Evolutionary conservation across 2,113 vertebrate genomes (phyloP).

Genomic region (Dendropsophus ebraccatus): DNA sequence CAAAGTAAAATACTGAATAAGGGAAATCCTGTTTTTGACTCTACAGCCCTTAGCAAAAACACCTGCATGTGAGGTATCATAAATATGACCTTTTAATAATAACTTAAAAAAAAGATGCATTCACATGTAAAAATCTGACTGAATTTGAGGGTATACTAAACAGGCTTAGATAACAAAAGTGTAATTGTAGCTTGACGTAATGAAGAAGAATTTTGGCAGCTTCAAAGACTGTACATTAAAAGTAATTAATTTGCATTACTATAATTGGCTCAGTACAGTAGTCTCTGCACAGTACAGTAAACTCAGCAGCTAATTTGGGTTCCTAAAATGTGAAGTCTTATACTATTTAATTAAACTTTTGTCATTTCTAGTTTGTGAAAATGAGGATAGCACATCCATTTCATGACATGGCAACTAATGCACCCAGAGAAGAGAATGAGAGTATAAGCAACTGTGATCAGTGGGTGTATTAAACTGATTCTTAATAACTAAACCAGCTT

Average conservation of each 20-base stretch:
- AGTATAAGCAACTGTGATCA: slow-evolving; percentile 79
- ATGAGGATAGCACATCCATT: slow-evolving; percentile 84
- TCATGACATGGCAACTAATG: slow-evolving; percentile 80
- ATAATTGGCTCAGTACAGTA: slow-evolving; percentile 68
- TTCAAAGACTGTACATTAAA: slow-evolving; percentile 66
- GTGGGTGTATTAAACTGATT: slow-evolving; percentile 83
- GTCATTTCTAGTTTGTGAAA: slow-evolving; percentile 82
- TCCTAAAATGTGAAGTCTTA: slow-evolving; percentile 82
- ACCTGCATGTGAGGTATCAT: background rate
- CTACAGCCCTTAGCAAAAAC: background rate
- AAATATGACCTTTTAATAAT: background rate
- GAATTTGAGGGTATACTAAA: slow-evolving; percentile 65
- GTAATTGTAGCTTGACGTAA: slow-evolving; percentile 33
- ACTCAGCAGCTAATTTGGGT: slow-evolving; percentile 81
- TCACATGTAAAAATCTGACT: background rate
- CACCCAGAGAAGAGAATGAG: slow-evolving; percentile 77
- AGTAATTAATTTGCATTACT: slow-evolving; percentile 75
- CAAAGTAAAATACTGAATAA: no score
- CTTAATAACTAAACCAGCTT: slow-evolving; percentile 87
- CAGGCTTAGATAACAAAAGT: slow-evolving; percentile 58
- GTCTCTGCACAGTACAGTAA: slow-evolving; percentile 68
- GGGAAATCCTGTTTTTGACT: no score
- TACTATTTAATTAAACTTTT: slow-evolving; percentile 86
- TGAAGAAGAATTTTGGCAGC: slow-evolving; percentile 4
- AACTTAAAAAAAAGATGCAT: background rate